A percentile compares a stretch with the other conserved stretches of the same genome.
Evolutionary conservation across 2,113 vertebrate species (phyloP).

Genomic region (Pogona vitticeps): DNA sequence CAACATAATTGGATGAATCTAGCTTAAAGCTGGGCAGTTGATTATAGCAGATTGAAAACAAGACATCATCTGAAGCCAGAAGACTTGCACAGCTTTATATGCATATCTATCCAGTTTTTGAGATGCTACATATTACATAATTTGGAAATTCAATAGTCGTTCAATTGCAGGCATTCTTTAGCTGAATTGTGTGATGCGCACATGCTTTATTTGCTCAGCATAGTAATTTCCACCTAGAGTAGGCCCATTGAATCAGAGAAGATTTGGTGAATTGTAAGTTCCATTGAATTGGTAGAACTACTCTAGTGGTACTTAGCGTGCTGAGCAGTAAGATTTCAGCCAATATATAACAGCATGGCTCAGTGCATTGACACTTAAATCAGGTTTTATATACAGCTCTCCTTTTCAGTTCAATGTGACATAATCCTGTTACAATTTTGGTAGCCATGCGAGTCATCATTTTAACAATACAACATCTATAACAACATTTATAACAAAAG

Average conservation of each 20-base stretch:
- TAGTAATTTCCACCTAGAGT: too few relatives aligned
- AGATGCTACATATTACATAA: too few relatives aligned
- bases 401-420: background rate
- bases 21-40: background rate
- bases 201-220: too few relatives aligned
- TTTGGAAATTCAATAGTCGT: background rate
- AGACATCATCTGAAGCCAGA: background rate
- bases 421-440: background rate
- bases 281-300: too few relatives aligned
- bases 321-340: too few relatives aligned
- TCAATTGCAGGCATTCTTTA: background rate
- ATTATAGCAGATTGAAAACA: background rate
- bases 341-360: too few relatives aligned
- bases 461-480: too few relatives aligned
- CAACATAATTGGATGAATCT: background rate
- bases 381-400: background rate
- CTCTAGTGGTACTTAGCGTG: too few relatives aligned
- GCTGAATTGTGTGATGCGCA: background rate
- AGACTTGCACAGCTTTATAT: background rate
- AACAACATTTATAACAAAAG: too few relatives aligned
- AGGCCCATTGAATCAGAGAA: too few relatives aligned
- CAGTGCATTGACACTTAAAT: background rate
- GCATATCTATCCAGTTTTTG: background rate
- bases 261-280: too few relatives aligned
- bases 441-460: too few relatives aligned